Percentiles rank a stretch among this genome's conserved stretches.
These are phyloP conservation scores for Bradynema listronoti DNA, from an alignment of 1,140 invertebrate genomes.

Conservation along the genomic window DNA sequence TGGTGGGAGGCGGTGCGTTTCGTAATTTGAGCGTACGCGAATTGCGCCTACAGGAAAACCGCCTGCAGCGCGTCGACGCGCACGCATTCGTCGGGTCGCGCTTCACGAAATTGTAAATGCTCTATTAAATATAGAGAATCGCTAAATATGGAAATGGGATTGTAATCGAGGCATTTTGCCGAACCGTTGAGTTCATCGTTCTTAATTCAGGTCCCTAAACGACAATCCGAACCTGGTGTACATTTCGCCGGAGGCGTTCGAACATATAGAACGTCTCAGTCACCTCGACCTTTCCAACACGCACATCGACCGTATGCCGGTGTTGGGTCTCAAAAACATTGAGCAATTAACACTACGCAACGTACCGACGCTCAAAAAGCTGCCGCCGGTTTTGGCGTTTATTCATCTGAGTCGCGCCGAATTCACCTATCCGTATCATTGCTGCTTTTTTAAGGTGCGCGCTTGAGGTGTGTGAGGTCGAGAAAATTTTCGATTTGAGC, in stretches of 20 bases:
- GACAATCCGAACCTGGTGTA: slow-evolving; percentile 19
- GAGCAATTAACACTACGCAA: slow-evolving; percentile 23
- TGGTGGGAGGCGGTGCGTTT: slow-evolving; percentile 13
- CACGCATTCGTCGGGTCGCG: slow-evolving; percentile 27
- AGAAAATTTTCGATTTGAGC: too few relatives aligned
- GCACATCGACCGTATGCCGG: slow-evolving; percentile 24
- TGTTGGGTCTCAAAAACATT: slow-evolving; percentile 34
- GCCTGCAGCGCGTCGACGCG: slow-evolving; percentile 16
- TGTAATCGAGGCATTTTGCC: background rate
- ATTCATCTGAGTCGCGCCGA: slow-evolving; percentile 36
- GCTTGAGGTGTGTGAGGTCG: too few relatives aligned
- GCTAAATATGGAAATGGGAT: background rate
- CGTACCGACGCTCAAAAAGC: slow-evolving; percentile 33
- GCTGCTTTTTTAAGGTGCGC: slow-evolving; percentile 40
- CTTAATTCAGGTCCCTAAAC: slow-evolving; percentile 20
- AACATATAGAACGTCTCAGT: slow-evolving; percentile 19
- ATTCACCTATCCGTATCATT: slow-evolving; percentile 43
- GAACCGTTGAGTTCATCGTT: background rate
- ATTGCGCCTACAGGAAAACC: slow-evolving; percentile 25
- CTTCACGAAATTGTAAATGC: slow-evolving; percentile 31
- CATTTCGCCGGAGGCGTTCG: slow-evolving; percentile 27
- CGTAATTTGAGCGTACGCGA: slow-evolving; percentile 10
- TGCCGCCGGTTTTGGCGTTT: slow-evolving; percentile 40
- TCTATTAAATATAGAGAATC: slow-evolving; percentile 3
- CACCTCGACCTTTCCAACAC: slow-evolving; percentile 40